Evolutionary conservation across 2,113 vertebrate genomes (phyloP).

Genomic region (Ammodytes dubius): DNA sequence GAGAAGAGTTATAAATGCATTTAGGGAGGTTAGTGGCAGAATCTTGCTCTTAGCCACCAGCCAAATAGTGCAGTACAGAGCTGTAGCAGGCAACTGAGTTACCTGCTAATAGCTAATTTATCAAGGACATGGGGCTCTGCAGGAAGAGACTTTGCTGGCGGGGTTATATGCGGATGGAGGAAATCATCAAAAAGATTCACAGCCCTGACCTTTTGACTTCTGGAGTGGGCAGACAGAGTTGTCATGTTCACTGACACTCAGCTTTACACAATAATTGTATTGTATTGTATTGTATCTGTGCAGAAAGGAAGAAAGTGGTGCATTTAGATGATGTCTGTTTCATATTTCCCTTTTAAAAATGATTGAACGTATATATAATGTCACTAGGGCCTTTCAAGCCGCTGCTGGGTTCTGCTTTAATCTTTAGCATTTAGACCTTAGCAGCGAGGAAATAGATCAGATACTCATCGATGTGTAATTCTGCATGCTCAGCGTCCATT

Average conservation of each 20-base stretch:
- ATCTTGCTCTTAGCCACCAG: conserved; percentile 55
- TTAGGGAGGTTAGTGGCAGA: conserved; percentile 67
- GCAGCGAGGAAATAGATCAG: conserved; percentile 14
- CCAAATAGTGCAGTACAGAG: conserved; percentile 47
- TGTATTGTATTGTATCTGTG: too few relatives aligned
- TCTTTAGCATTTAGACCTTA: background rate
- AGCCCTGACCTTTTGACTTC: conserved; percentile 39
- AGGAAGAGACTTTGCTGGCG: conserved; percentile 54
- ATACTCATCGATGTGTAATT: conserved; percentile 29
- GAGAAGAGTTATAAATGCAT: conserved; percentile 44
- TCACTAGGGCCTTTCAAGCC: conserved; percentile 28
- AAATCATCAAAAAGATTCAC: conserved; percentile 52
- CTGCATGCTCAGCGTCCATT: conserved; percentile 20
- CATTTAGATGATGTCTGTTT: conserved; percentile 5
- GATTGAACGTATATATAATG: conserved; percentile 33
- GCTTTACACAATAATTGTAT: background rate
- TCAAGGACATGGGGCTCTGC: conserved; percentile 74
- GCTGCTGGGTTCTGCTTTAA: background rate
- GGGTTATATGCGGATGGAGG: conserved; percentile 74
- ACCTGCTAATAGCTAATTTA: conserved; percentile 79
- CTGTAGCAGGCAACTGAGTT: conserved; percentile 69
- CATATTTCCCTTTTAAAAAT: conserved; percentile 26
- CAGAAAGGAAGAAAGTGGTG: conserved; percentile 10
- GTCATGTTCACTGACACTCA: background rate
- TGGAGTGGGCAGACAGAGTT: background rate